Conservation (phyloP, 2,113 vertebrate genomes). For the Bos javanicus region DNA sequence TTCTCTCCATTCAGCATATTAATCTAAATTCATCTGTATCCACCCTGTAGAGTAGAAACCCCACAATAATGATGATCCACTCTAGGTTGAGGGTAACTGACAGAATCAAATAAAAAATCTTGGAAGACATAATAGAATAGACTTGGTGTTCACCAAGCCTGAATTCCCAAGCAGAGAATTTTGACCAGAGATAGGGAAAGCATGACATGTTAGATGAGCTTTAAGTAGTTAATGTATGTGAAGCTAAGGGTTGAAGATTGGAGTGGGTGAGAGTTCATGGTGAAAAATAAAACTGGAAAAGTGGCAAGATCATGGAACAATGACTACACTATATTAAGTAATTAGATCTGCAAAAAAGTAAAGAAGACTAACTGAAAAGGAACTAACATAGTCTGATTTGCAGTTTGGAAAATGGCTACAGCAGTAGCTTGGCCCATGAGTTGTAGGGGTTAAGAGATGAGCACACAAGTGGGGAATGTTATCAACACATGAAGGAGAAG, state of each 20-base stretch:
- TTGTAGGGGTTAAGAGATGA: background rate
- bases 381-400: background rate
- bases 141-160: background rate
- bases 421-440: background rate
- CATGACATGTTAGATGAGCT: background rate
- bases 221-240: background rate
- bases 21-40: background rate
- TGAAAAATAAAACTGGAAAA: background rate
- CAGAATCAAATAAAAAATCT: background rate
- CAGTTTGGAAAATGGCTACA: background rate
- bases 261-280: background rate
- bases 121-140: background rate
- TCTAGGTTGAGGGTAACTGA: background rate
- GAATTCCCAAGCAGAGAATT: background rate
- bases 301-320: background rate
- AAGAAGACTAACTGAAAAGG: background rate
- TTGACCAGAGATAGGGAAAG: background rate
- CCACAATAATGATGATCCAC: background rate
- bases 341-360: background rate
- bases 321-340: background rate
- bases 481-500: background rate
- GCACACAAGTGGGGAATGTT: background rate
- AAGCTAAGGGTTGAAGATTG: background rate
- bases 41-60: background rate
- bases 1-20: background rate